Percentiles rank a stretch among this genome's conserved stretches.
Evolutionary conservation across 2,113 vertebrate genomes (phyloP).

Genomic region (Microtus oregoni): DNA sequence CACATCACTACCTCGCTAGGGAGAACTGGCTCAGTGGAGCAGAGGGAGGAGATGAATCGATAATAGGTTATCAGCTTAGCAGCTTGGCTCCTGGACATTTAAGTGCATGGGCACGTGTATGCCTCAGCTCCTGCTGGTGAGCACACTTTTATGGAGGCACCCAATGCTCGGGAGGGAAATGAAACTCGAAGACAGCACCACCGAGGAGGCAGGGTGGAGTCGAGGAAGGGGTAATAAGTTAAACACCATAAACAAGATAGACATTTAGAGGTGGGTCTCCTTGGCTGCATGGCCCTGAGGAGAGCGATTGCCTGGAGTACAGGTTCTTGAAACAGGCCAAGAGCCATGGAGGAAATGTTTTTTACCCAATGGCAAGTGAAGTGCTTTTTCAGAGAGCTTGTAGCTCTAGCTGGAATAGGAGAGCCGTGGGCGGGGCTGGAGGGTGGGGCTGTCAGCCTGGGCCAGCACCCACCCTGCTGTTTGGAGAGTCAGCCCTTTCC

Average conservation of each 20-base stretch:
- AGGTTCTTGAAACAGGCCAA: accelerated
- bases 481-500: background rate
- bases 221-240: too few relatives aligned
- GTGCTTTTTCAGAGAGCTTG: background rate
- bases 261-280: too few relatives aligned
- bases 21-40: constrained; percentile 79
- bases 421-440: accelerated
- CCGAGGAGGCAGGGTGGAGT: background rate
- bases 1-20: constrained; percentile 65
- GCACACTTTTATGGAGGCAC: constrained; percentile 81
- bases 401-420: background rate
- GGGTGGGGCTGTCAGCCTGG: background rate
- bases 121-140: constrained; percentile 81
- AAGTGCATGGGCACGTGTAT: constrained; percentile 77
- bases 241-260: background rate
- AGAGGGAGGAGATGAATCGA: constrained; percentile 77
- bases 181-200: constrained; percentile 62
- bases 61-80: constrained; percentile 83
- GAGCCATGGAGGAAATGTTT: accelerated
- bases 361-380: too few relatives aligned
- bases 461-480: background rate
- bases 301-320: accelerated
- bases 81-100: constrained; percentile 82
- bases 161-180: constrained; percentile 74
- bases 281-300: background rate